phyloP scores from a whole-genome alignment of 2,113 vertebrate genomes.

The Platanista minor region DNA sequence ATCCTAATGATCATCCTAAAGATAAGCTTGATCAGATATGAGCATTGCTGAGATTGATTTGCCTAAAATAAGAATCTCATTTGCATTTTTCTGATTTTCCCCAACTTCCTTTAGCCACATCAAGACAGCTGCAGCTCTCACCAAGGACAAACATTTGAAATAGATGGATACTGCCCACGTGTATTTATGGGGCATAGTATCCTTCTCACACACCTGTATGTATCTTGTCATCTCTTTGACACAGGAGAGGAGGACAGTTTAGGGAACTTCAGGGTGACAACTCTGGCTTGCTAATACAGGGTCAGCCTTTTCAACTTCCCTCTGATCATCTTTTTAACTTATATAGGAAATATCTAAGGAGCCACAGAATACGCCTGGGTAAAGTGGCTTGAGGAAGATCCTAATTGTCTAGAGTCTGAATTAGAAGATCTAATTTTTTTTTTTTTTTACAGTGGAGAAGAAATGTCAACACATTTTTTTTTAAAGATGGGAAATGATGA shows the following conservation, averaged over 20 bases:
- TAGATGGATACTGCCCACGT: conserved; percentile 13
- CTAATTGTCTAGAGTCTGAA: neutral
- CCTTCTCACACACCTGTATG: conserved; percentile 23
- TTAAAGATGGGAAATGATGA: neutral
- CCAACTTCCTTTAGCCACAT: conserved; percentile 68
- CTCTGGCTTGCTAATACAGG: neutral
- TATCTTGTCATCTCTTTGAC: neutral
- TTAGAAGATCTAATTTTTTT: neutral
- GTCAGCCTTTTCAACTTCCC: neutral
- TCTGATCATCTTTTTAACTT: conserved; percentile 28
- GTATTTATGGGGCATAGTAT: neutral
- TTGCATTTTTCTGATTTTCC: conserved; percentile 78
- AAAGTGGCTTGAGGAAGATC: neutral
- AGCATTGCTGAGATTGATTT: conserved; percentile 73
- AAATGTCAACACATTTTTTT: neutral
- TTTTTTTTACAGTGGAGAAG: neutral
- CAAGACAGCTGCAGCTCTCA: conserved; percentile 66
- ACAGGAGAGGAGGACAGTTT: neutral
- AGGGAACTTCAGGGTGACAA: conserved; percentile 15
- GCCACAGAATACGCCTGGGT: neutral
- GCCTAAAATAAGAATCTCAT: conserved; percentile 76
- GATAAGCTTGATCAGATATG: conserved; percentile 72
- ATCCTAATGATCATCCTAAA: conserved; percentile 69
- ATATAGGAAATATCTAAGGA: neutral
- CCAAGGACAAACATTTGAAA: conserved; percentile 67